Conservation (phyloP, 2,797 vertebrate species). For the Pterois miles region DNA sequence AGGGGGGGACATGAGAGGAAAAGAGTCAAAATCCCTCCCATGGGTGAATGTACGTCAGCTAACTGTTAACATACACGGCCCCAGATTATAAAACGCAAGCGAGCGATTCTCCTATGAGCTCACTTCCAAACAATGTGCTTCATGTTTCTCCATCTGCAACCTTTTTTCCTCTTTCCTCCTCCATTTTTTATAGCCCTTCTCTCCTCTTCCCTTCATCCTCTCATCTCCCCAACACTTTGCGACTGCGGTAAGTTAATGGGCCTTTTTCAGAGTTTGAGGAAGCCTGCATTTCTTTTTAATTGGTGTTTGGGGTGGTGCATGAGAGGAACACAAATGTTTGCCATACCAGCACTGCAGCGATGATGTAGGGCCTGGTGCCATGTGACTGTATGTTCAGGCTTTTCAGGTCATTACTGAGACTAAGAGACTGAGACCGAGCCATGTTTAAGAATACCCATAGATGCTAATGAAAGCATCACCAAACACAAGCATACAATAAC, state of each 20-base stretch:
- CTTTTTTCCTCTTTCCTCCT: slow-evolving; percentile 70
- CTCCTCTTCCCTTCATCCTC: slow-evolving; percentile 63
- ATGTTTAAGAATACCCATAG: slow-evolving; percentile 12
- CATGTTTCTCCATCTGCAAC: slow-evolving; percentile 86
- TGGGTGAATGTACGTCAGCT: slow-evolving; percentile 79
- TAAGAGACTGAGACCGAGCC: slow-evolving; percentile 15
- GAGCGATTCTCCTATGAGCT: slow-evolving; percentile 84
- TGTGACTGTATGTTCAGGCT: slow-evolving; percentile 50
- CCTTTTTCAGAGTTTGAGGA: slow-evolving; percentile 64
- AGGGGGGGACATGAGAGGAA: slow-evolving; percentile 37
- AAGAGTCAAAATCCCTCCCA: slow-evolving; percentile 50
- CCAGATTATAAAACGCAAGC: slow-evolving; percentile 81
- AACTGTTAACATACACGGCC: slow-evolving; percentile 80
- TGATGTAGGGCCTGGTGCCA: slow-evolving; percentile 54
- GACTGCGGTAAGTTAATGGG: slow-evolving; percentile 71
- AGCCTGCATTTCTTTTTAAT: slow-evolving; percentile 72
- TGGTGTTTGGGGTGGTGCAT: slow-evolving; percentile 63
- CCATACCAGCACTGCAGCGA: slow-evolving; percentile 60
- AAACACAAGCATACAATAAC: not conserved
- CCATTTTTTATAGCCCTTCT: slow-evolving; percentile 65
- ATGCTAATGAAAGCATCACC: slow-evolving; percentile 22
- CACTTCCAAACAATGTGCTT: slow-evolving; percentile 85
- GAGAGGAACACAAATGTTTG: slow-evolving; percentile 66
- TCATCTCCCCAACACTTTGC: slow-evolving; percentile 64
- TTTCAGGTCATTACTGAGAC: slow-evolving; percentile 46